These are phyloP conservation scores for Sebastes vulpes DNA, from an alignment of 2,797 vertebrate species.

Conservation along the genomic window DNA sequence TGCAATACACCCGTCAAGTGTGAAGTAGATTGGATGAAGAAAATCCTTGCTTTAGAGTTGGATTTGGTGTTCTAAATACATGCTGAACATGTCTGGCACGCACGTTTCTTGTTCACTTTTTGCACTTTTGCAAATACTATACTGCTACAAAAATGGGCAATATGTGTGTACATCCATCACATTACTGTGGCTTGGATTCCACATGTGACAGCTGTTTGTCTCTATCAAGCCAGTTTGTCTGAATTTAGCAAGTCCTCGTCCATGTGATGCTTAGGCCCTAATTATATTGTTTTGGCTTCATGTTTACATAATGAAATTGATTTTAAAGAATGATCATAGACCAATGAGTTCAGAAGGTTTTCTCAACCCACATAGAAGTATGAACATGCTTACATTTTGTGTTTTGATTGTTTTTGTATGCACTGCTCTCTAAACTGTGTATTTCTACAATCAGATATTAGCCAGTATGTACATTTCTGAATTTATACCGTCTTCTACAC, in stretches of 20 bases:
- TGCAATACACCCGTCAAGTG: no score
- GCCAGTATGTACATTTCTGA: no score
- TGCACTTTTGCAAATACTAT: no score
- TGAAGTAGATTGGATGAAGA: no score
- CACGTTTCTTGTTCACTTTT: background rate
- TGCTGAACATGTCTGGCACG: no score
- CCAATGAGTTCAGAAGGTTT: background rate
- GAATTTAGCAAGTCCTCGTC: background rate
- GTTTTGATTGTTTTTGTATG: no score
- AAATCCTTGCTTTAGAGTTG: background rate
- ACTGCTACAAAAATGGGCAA: no score
- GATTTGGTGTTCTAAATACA: background rate
- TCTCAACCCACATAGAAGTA: background rate
- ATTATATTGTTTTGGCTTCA: background rate
- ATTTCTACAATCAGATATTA: no score
- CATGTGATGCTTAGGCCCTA: background rate
- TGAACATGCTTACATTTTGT: rapidly evolving
- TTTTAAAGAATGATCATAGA: background rate
- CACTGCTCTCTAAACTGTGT: no score
- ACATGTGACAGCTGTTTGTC: background rate
- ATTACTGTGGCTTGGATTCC: no score
- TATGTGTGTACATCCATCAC: no score
- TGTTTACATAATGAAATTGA: background rate
- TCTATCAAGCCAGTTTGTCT: background rate
- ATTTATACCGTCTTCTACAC: no score